Evolutionary conservation across 2,888 invertebrate species (phyloP), one percentile per base, ranked within the genome.

Genomic region (Amblyteles armatorius): DNA sequence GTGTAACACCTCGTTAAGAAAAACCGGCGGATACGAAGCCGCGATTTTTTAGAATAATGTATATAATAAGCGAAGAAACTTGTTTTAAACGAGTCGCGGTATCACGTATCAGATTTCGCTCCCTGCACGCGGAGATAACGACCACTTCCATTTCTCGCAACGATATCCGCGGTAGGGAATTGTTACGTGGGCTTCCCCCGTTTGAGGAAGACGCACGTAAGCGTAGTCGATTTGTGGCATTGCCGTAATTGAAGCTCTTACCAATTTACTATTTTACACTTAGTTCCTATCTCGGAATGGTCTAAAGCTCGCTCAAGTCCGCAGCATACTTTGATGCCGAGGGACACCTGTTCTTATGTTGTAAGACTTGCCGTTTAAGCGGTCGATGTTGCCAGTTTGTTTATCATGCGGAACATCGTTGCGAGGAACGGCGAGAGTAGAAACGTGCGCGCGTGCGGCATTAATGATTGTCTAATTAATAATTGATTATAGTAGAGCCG

Each of bases 91-190:
- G 3, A 57, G 57, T 6, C 22, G 57, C 9, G 7, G 57, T 22
- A 57, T 57, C 57, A 0, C 22, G 22, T 26, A 57, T 57, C 57
- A 57, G 57, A 57, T 57, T 57, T 57, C 55, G 19, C 22, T 44
- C 22, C 22, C 57, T n/a, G 26, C 11, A 11, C 22, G 57, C 11
- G 57, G 26, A 57, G 57, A 57, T 57, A 57, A 57, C 57, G 26
- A 26, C 57, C 26, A 57, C 57, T 57, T 57, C 11, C 19, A 57
- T 57, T 57, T 22, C 57, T 57, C 22, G 57, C 3, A 2, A 26
- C 3, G 22, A 26, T 26, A 57, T 11, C 26, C 57, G 3, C 26
- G 13, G 55, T 26, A 11, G 19, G 3, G 3, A 57, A 57, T 22
- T 57, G 57, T 57, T 26, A 57, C 22, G 19, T 22, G 57, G 26